Evolutionary conservation across 2,113 vertebrate genomes (phyloP).

Genomic region (Turdus rufiventris): DNA sequence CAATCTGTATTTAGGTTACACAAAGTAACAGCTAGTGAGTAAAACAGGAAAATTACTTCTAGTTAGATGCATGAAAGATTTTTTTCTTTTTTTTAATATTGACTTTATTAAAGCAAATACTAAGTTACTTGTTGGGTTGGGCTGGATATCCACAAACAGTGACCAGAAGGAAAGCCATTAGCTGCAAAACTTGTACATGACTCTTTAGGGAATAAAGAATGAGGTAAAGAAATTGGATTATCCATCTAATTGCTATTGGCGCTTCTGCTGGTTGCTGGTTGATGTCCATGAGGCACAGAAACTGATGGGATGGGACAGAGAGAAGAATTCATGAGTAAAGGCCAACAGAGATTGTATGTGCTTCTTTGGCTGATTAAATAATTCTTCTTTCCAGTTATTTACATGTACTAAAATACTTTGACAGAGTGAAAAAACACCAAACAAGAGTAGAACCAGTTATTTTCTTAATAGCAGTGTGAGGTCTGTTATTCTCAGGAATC

Average conservation of each 20-base stretch:
- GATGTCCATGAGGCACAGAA: fast-evolving
- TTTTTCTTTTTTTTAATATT: neutral
- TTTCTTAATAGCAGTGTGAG: neutral
- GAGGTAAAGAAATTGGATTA: neutral
- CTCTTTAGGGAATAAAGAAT: no score
- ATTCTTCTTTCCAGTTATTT: neutral
- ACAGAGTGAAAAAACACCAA: neutral
- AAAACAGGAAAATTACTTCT: neutral
- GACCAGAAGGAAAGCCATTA: neutral
- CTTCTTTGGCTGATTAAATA: neutral
- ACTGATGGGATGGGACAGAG: neutral
- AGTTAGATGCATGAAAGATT: neutral
- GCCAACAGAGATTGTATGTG: neutral
- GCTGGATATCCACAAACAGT: neutral
- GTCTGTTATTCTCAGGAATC: neutral
- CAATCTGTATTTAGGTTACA: slow-evolving; percentile 6
- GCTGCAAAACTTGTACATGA: neutral
- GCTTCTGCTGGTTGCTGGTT: neutral
- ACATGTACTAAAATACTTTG: neutral
- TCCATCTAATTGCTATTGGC: neutral
- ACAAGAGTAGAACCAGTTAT: fast-evolving
- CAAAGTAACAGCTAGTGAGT: neutral
- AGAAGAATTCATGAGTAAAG: fast-evolving
- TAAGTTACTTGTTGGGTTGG: neutral
- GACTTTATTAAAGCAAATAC: slow-evolving; percentile 17